phyloP scores from a whole-genome alignment of 2,113 vertebrate species.

The Odocoileus virginianus region DNA sequence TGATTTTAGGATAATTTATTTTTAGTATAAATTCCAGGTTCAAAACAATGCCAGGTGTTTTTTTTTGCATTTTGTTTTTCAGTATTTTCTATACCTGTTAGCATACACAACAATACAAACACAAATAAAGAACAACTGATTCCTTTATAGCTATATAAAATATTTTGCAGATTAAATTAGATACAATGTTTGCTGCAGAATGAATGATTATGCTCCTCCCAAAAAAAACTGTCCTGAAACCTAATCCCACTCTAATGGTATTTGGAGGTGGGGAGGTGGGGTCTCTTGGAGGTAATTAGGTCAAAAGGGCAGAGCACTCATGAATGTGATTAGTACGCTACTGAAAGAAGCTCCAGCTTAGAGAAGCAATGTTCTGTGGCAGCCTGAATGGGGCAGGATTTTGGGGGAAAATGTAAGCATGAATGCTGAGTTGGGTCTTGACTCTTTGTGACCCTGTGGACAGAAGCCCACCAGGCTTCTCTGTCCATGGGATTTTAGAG shows the following conservation, averaged over 20 bases:
- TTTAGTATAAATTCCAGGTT: not conserved
- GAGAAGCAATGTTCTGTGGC: not conserved
- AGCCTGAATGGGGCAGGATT: not conserved
- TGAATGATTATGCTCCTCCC: not conserved
- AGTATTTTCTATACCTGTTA: not conserved
- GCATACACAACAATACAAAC: not conserved
- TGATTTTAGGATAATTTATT: not conserved
- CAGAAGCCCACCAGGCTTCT: not conserved
- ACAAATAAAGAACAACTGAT: not conserved
- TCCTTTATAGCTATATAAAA: not conserved
- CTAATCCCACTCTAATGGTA: not conserved
- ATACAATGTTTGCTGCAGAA: not conserved
- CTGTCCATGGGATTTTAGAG: not conserved
- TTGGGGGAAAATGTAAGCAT: not conserved
- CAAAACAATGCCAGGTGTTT: not conserved
- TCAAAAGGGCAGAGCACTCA: not conserved
- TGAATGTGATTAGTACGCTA: not conserved
- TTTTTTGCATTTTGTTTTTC: not conserved
- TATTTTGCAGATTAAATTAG: not conserved
- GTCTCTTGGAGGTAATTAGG: not conserved
- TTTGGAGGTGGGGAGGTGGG: not conserved
- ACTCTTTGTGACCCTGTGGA: not conserved
- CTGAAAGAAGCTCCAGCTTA: not conserved
- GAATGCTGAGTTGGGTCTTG: not conserved
- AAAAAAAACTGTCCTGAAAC: not conserved